These are phyloP conservation scores for Dolomedes plantarius DNA, from an alignment of 2,888 invertebrate genomes.

Conservation along the genomic window DNA sequence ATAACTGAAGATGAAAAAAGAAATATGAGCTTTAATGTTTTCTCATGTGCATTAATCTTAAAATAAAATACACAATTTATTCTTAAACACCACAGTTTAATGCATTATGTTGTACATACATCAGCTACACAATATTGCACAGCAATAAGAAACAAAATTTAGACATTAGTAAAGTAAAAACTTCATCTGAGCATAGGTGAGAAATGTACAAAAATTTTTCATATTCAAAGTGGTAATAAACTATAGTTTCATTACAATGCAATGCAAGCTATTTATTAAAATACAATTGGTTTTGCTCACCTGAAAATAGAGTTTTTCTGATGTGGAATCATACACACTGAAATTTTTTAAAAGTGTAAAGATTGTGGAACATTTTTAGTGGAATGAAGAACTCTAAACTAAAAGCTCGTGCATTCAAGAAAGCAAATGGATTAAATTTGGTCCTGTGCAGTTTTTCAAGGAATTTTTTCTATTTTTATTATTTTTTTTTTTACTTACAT, in stretches of 20 bases:
- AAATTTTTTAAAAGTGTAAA: constrained; percentile 64
- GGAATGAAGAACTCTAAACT: constrained; percentile 70
- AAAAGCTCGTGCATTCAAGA: constrained; percentile 69
- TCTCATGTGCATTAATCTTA: no score
- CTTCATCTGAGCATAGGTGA: constrained; percentile 63
- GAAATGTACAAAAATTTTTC: constrained; percentile 66
- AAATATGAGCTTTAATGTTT: no score
- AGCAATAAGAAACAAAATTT: constrained; percentile 68
- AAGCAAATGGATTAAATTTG: constrained; percentile 61
- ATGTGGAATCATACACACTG: constrained; percentile 59
- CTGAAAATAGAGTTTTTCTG: constrained; percentile 70
- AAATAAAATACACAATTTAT: no score
- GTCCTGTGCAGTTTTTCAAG: constrained; percentile 48
- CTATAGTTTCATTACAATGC: constrained; percentile 67
- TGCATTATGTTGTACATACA: constrained; percentile 66
- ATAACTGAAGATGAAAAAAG: no score
- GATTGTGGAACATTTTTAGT: constrained; percentile 64
- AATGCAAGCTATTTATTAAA: constrained; percentile 71
- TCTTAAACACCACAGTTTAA: constrained; percentile 68
- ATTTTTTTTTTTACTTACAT: constrained; percentile 1
- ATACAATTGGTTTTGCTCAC: constrained; percentile 68
- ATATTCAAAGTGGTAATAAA: constrained; percentile 71
- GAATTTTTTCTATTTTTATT: constrained; percentile 35
- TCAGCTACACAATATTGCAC: constrained; percentile 70
- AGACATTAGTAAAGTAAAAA: constrained; percentile 55